Evolutionary conservation across 53 echinoderm and acorn worm species (phyloP), one percentile per base, ranked within the genome.

Genomic region (Mesocentrotus franciscanus): DNA sequence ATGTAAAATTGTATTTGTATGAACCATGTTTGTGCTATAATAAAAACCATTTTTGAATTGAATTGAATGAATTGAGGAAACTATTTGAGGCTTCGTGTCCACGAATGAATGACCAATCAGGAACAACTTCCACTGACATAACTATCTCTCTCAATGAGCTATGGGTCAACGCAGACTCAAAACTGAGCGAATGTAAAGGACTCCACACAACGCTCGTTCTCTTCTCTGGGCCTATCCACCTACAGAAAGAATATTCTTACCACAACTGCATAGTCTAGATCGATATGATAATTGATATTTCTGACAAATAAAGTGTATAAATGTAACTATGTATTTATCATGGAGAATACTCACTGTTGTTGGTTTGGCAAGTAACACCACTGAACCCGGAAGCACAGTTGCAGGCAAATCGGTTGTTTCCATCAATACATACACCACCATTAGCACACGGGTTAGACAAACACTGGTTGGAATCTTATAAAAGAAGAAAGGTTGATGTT

Each of bases 381-480:
- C 78, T 95, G 36, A 92, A 96, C 7, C 96, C 96, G 18, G 85
- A 14, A 15, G 76, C 55, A 95, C 96, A 96, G 34, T 79, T 92
- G 64, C 96, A 96, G 61, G 89, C 92, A 71, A 94, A 96, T 22
- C 92, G 18, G 87, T 85, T 95, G 89, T 85, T 87, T n/a, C 96
- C 96, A 76, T 96, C 96, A 3, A 87, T 95, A 83, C 96, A 96
- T 16, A 32, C 18, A 24, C 96, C 96, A 56, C 92, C 95, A 75
- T 96, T 96, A 14, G 55, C 55, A 60, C 96, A 96, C 3, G 96
- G 96, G 20, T 92, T 92, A 7, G 95, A 92, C 60, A 92, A 60
- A 89, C 96, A 96, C 29, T 96, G 95, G 70, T 96, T 92, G 58
- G 35, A 89, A 85, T 96, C 96, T 96, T 68, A 58, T 42, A 7